Conservation (phyloP, 1,140 invertebrate species). For the Drosophila murphyi region DNA sequence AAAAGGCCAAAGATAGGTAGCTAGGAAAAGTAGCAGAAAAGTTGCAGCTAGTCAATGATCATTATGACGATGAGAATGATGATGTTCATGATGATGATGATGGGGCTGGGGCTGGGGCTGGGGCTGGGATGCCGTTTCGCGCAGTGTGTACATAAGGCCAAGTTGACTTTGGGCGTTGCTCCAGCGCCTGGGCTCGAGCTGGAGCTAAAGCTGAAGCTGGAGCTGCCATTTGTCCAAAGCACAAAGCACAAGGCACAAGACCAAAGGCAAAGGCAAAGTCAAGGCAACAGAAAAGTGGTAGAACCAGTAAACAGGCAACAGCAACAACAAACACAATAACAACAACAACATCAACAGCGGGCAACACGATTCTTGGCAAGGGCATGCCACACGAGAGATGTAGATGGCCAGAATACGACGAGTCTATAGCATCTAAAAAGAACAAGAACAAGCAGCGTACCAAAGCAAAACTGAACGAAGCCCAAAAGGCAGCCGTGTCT, state of each 20-base stretch:
- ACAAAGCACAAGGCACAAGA: constrained; percentile 21
- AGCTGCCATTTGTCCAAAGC: constrained; percentile 69
- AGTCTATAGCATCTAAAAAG: background rate
- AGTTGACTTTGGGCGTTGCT: constrained; percentile 70
- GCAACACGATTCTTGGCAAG: constrained; percentile 56
- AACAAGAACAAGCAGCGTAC: constrained; percentile 23
- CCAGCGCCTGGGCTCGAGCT: constrained; percentile 2
- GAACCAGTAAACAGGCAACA: constrained; percentile 65
- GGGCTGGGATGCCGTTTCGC: constrained; percentile 25
- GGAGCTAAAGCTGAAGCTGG: background rate
- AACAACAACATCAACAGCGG: constrained; percentile 12
- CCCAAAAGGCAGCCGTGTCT: constrained; percentile 28
- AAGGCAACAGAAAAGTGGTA: constrained; percentile 79
- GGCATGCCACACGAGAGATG: constrained; percentile 46
- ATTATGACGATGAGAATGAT: constrained; percentile 37
- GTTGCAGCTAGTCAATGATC: constrained; percentile 23
- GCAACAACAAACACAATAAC: constrained; percentile 16
- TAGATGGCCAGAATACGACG: constrained; percentile 6
- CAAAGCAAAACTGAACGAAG: constrained; percentile 3
- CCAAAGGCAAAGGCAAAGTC: constrained; percentile 65
- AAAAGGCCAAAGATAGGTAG: constrained; percentile 8
- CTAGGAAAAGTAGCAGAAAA: constrained; percentile 42
- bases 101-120: constrained; percentile 6
- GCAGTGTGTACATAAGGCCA: constrained; percentile 19
- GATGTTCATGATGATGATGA: constrained; percentile 18